Evolutionary conservation across 2,888 invertebrate species (phyloP).

Genomic region (Molorchus minor): DNA sequence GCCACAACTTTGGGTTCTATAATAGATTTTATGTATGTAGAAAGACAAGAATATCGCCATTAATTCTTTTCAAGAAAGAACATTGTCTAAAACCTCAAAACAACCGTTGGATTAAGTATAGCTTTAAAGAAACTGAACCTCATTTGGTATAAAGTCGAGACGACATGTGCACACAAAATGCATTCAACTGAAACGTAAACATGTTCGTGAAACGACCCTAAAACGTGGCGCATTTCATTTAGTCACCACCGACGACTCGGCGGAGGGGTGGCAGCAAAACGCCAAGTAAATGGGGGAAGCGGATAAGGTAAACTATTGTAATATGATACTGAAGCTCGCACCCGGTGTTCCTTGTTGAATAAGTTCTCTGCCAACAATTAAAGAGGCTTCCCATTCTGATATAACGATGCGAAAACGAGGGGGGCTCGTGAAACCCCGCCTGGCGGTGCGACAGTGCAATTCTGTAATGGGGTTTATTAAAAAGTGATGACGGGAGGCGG

Average conservation of each 20-base stretch:
- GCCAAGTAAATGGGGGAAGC: constrained; percentile 10
- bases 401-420: not conserved
- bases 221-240: constrained; percentile 1
- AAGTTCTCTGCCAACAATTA: constrained; percentile 14
- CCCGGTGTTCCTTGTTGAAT: constrained; percentile 13
- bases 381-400: not conserved
- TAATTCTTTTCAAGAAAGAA: too few species aligned
- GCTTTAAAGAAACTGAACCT: too few species aligned
- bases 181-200: too few species aligned
- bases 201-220: not conserved
- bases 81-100: too few species aligned
- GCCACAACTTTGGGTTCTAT: too few species aligned
- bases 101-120: too few species aligned
- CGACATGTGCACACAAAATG: too few species aligned
- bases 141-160: too few species aligned
- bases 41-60: too few species aligned
- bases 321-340: constrained; percentile 21
- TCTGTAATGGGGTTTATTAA: not conserved
- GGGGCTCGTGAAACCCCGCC: not conserved
- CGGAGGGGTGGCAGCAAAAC: constrained; percentile 28
- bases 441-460: not conserved
- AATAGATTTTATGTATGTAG: too few species aligned
- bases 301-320: constrained; percentile 30
- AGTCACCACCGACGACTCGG: too few species aligned
- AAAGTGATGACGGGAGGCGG: too few species aligned